Evolutionary conservation across 2,113 vertebrate genomes (phyloP).

Genomic region (Callipepla squamata): DNA sequence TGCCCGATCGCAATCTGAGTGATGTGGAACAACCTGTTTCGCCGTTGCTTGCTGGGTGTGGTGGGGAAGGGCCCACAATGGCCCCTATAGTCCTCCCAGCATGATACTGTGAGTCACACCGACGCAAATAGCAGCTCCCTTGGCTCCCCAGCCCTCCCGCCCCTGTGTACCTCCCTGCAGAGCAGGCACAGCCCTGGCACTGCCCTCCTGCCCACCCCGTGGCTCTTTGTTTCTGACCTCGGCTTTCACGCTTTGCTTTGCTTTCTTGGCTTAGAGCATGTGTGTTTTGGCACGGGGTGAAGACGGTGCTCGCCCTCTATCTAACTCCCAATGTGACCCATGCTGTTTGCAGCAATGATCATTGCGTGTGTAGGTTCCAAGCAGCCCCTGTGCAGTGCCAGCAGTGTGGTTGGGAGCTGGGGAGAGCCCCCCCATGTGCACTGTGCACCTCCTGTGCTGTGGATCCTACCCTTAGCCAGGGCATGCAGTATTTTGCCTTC

Average conservation of each 20-base stretch:
- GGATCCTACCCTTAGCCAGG: fast-evolving
- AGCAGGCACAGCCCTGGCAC: neutral
- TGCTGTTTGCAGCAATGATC: fast-evolving
- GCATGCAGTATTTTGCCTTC: fast-evolving
- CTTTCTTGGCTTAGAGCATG: neutral
- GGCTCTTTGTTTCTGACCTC: neutral
- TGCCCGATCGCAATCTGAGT: neutral
- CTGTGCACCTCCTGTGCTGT: fast-evolving
- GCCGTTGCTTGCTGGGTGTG: slow-evolving; percentile 26
- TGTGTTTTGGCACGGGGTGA: neutral
- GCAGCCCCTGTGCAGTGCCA: neutral
- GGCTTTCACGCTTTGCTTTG: neutral
- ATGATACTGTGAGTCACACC: slow-evolving; percentile 56
- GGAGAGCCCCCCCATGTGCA: no score
- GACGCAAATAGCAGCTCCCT: neutral
- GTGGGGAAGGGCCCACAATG: slow-evolving; percentile 52
- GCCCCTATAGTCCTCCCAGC: neutral
- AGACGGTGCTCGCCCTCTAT: fast-evolving
- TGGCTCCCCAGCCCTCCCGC: neutral
- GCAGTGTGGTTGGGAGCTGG: neutral
- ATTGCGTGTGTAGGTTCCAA: fast-evolving
- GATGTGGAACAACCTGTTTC: slow-evolving; percentile 62
- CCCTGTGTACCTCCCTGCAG: neutral
- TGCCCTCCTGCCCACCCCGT: neutral
- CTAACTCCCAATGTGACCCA: fast-evolving